Conservation (phyloP, 92 coral and sea anemone genomes). For the Hydrozoanthus gracilis region DNA sequence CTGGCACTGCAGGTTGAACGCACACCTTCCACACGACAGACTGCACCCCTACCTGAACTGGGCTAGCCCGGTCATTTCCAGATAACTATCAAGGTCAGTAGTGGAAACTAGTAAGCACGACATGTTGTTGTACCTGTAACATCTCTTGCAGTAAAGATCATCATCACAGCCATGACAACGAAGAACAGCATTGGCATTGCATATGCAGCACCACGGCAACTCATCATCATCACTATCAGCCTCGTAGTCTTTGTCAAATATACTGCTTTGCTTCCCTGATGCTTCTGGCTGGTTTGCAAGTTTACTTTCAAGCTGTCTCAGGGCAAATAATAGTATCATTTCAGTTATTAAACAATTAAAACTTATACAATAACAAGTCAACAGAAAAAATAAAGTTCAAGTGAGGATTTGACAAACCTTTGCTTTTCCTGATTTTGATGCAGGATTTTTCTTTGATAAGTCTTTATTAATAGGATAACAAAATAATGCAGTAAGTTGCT, state of each 20-base stretch:
- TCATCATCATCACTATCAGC: conserved; percentile 90
- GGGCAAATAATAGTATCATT: neutral
- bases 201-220: conserved; percentile 99
- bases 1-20: too few species aligned
- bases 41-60: too few species aligned
- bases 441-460: conserved; percentile 27
- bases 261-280: conserved; percentile 55
- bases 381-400: neutral
- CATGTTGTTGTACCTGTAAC: conserved; percentile 74
- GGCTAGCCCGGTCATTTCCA: too few species aligned
- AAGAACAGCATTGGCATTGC: conserved; percentile 94
- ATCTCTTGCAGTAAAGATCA: conserved; percentile 94
- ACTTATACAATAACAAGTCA: neutral
- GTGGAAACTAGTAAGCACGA: neutral
- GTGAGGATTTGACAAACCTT: conserved; percentile 41
- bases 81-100: neutral
- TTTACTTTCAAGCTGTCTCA: conserved; percentile 30
- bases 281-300: conserved; percentile 16
- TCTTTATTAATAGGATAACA: neutral
- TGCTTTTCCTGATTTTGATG: conserved; percentile 61
- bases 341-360: too few species aligned
- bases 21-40: too few species aligned
- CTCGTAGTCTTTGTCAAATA: conserved; percentile 80
- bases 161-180: conserved; percentile 97
- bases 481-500: neutral